A percentile compares a stretch with the other conserved stretches of the same genome.
Conservation (phyloP, 2,797 vertebrate genomes). For the Sebastes flavidus region DNA sequence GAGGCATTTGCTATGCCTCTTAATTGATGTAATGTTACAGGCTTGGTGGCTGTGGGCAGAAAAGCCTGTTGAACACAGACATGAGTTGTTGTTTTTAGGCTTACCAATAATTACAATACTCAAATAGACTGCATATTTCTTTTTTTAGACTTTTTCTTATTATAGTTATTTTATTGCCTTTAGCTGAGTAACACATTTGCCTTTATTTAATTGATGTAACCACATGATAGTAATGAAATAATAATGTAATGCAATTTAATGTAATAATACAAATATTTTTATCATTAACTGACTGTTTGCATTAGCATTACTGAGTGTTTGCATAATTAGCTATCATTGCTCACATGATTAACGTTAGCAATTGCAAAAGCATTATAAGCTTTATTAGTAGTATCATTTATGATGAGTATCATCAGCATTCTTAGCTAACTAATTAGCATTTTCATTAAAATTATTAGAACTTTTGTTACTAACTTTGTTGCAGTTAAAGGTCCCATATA, state of each 20-base stretch:
- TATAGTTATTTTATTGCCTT: not conserved
- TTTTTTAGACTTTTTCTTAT: not conserved
- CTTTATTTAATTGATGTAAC: not conserved
- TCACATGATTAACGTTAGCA: not conserved
- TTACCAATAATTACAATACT: not conserved
- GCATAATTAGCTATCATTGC: not conserved
- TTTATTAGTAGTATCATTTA: not conserved
- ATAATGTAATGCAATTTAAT: not conserved
- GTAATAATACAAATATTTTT: not conserved
- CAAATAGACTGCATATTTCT: not conserved
- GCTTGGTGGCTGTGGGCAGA: not conserved
- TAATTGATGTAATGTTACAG: not conserved
- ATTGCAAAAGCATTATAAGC: not conserved
- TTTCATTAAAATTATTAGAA: not conserved
- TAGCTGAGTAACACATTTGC: not conserved
- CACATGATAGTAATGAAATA: not conserved
- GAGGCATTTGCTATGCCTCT: not conserved
- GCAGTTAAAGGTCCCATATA: no score
- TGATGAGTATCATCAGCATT: not conserved
- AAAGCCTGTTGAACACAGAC: constrained; percentile 17
- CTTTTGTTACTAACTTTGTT: not conserved
- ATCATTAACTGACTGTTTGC: not conserved
- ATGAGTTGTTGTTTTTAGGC: not conserved
- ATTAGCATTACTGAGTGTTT: not conserved
- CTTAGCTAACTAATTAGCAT: not conserved